A percentile compares a stretch with the other conserved stretches of the same genome.
Evolutionary conservation across 2,113 vertebrate genomes (phyloP).

Genomic region (Hyaena hyaena): DNA sequence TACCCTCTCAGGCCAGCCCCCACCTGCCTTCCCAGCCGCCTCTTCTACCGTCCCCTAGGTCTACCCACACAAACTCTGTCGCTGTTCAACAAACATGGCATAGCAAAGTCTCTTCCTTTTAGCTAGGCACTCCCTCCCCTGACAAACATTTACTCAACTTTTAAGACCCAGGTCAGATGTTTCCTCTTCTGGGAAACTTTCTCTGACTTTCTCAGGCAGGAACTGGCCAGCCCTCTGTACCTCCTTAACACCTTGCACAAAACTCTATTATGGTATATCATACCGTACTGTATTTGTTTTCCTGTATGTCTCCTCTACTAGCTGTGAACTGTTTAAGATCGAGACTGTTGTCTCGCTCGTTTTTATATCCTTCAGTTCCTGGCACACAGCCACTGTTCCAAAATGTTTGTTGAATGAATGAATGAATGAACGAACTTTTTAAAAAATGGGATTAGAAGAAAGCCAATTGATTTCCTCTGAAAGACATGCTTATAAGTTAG

Average conservation of each 20-base stretch:
- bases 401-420: constrained; percentile 30
- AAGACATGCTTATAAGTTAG: constrained; percentile 9
- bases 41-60: not conserved
- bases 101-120: constrained; percentile 13
- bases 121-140: not conserved
- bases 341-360: not conserved
- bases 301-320: not conserved
- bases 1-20: not conserved
- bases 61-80: not conserved
- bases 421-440: constrained; percentile 14
- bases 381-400: not conserved
- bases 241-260: not conserved
- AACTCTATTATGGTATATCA: not conserved
- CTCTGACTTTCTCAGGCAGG: not conserved
- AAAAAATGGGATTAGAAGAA: not conserved
- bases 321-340: not conserved
- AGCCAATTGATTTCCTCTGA: not conserved
- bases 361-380: constrained; percentile 45
- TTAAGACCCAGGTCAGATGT: constrained; percentile 17
- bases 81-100: not conserved
- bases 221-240: not conserved
- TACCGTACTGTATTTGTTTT: not conserved
- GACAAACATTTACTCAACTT: constrained; percentile 51
- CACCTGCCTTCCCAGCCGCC: not conserved
- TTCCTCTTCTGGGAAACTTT: not conserved